Evolutionary conservation across 1,140 invertebrate species (phyloP).

Genomic region (Galleria mellonella): DNA sequence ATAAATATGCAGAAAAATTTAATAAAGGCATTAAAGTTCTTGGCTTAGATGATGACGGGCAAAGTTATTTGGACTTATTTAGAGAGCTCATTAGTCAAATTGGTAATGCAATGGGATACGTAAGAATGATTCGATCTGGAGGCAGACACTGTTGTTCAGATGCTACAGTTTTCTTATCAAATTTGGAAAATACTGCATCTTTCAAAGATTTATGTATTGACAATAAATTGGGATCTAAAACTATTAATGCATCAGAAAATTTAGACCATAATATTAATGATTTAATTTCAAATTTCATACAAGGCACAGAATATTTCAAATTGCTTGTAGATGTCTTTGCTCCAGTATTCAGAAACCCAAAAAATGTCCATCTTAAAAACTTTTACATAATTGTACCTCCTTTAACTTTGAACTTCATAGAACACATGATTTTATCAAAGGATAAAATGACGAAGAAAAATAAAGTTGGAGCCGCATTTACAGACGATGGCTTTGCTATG

Average conservation of each 20-base stretch:
- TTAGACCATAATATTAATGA: slow-evolving; percentile 86
- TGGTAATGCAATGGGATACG: slow-evolving; percentile 97
- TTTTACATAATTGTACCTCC: slow-evolving; percentile 97
- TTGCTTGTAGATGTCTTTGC: slow-evolving; percentile 95
- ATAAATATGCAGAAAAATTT: slow-evolving; percentile 96
- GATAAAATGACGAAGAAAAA: slow-evolving; percentile 95
- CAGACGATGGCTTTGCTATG: slow-evolving; percentile 98
- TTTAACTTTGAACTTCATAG: slow-evolving; percentile 95
- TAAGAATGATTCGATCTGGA: slow-evolving; percentile 94
- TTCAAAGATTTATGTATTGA: slow-evolving; percentile 77
- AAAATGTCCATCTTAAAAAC: slow-evolving; percentile 93
- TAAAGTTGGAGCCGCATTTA: slow-evolving; percentile 90
- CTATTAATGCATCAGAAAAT: slow-evolving; percentile 80
- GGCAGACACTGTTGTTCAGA: slow-evolving; percentile 94
- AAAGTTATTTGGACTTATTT: slow-evolving; percentile 95
- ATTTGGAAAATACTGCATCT: slow-evolving; percentile 81
- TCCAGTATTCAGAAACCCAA: slow-evolving; percentile 88
- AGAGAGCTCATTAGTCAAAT: slow-evolving; percentile 94
- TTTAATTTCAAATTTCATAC: slow-evolving; percentile 90
- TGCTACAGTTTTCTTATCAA: slow-evolving; percentile 92
- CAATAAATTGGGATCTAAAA: slow-evolving; percentile 76
- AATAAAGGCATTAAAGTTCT: slow-evolving; percentile 94
- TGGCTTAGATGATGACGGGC: slow-evolving; percentile 87
- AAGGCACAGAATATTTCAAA: slow-evolving; percentile 97
- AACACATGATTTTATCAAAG: slow-evolving; percentile 93